Base-by-base conservation (phyloP, 2,888 invertebrate species). In the Drosophila buzzatii region DNA sequence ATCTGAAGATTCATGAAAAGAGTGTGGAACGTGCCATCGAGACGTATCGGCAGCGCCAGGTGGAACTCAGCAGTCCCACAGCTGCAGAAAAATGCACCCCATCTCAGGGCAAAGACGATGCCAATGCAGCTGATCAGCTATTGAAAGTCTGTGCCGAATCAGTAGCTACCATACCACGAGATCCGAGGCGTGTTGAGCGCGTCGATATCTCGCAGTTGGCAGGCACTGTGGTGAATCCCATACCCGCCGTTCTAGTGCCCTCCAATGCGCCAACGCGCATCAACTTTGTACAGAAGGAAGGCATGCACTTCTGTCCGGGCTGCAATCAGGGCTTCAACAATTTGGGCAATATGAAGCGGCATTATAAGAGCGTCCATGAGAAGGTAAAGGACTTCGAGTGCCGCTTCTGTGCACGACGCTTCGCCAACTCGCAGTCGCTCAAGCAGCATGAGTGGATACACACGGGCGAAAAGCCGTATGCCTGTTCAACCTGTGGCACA, bases 401-500 rank as follows among this genome's bases (percentile, higher is more conserved):
- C 53, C 88, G 91, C 7, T 91, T 84, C 63, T 92, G 92, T 67
- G 82, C 91, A 2, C 90, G 92, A 23, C 90, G 92, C 2, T 92
- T 92, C 62, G 92, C 92, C 10, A 92, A 92, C 74, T 91, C 92
- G 0, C 92, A 92, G 59, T 92, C 92, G 0, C 75, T 92, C 0
- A 92, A 92, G 60, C 92, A 92, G 65, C 92, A 92, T 60, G 92
- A 92, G 70, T 92, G 92, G 92, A 92, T 92, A 3, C 92, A 92
- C 42, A 92, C 92, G 0, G 92, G 92, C 0, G 92, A 92, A 56
- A 92, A 92, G 42, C 92, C 92, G 0, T 90, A 92, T 62, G 90
- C 75, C 33, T 92, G 92, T 58, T 77, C 80, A 4, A 79, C 76
- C 7, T 92, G 92, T 44, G 88, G 85, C 20, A 92, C 89, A 8